Evolutionary conservation across 2,113 vertebrate genomes (phyloP), one percentile per base, ranked within the genome.

Genomic region (Aldabrachelys gigantea): DNA sequence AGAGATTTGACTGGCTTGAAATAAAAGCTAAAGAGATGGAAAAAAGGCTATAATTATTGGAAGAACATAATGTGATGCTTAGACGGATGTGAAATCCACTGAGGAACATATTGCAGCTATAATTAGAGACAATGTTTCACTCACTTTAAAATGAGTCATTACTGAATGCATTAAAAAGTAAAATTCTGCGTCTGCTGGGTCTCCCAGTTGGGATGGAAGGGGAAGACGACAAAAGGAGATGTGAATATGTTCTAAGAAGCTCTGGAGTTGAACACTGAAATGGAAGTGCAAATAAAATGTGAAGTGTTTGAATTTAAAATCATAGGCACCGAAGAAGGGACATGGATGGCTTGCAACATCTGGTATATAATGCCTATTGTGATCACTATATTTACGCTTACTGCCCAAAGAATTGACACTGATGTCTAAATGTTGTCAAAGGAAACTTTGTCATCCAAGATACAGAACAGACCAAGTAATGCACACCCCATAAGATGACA

Each of bases 121-220:
- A 97, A 98, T 97, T 98, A 98, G 97, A 98, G 96, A 97, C 93
- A 95, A 92, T 96, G 93, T 94, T 97, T 96, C 93, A 98, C 96
- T 95, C 93, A 94, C 96, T 97, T 97, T 96, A 97, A 97, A 96
- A 97, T 97, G 95, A 97, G 90, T 98, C 97, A 97, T 97, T 97
- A 97, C 89, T 96, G 96, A 96, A 95, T 96, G 95, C 94, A 98
- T 96, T 98, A 96, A 97, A 97, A 97, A 97, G 94, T 97, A 96
- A 97, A 97, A 97, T 94, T 96, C 84, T 97, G 29, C 95, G 95
- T 97, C 97, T 97, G 95, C 96, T 97, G 89, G 84, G 93, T 96
- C 59, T 96, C 96, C 96, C 89, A 94, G 38, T 92, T 97, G 95
- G 94, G 96, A 97, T 87, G 95, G 94, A 96, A 96, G 85, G 76